Conservation (phyloP, 2,797 vertebrate genomes). For the Nyctalus aviator region DNA sequence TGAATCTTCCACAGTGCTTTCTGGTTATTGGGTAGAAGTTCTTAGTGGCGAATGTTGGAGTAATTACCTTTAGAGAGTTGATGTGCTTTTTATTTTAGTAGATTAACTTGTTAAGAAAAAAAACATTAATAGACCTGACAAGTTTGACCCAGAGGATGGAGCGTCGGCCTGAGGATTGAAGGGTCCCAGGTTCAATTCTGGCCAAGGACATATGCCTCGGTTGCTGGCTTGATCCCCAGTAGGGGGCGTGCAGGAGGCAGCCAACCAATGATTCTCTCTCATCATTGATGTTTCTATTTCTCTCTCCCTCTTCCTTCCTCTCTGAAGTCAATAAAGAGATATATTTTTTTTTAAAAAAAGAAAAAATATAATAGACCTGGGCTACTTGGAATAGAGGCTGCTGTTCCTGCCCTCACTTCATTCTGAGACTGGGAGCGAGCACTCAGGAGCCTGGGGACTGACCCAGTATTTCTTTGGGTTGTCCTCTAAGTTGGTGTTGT, state of each 20-base stretch:
- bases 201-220: too few relatives aligned
- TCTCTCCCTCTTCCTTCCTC: too few relatives aligned
- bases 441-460: not conserved
- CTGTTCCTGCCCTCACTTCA: not conserved
- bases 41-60: not conserved
- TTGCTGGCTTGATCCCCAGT: too few relatives aligned
- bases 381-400: not conserved
- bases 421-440: not conserved
- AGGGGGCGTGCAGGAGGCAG: too few relatives aligned
- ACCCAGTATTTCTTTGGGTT: not conserved
- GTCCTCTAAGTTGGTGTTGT: not conserved
- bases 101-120: constrained; percentile 25
- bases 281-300: too few relatives aligned
- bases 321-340: too few relatives aligned
- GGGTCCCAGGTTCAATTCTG: too few relatives aligned
- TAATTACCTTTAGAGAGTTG: not conserved
- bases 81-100: not conserved
- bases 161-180: too few relatives aligned
- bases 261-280: too few relatives aligned
- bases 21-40: not conserved
- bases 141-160: too few relatives aligned
- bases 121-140: not conserved
- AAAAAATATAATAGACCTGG: not conserved
- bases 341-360: too few relatives aligned
- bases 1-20: not conserved